Evolutionary conservation across 2,888 invertebrate genomes (phyloP).

Genomic region (Pandemis corylana): DNA sequence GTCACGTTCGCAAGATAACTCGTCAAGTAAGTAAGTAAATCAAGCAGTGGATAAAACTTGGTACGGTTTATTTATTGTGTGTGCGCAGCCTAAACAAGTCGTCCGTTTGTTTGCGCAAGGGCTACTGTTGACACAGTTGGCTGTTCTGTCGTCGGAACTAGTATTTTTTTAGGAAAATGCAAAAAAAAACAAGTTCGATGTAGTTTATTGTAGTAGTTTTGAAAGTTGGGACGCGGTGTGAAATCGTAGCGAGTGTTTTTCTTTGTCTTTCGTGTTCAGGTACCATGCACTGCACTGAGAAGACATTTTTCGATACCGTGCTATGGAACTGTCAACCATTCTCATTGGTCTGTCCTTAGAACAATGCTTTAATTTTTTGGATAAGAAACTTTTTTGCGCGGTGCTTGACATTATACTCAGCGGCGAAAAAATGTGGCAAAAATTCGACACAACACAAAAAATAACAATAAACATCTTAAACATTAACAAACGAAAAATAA

Average conservation of each 20-base stretch:
- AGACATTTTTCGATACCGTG: no score
- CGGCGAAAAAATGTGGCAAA: no score
- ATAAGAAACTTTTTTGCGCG: no score
- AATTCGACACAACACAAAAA: no score
- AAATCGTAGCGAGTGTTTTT: not conserved
- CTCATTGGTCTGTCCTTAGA: no score
- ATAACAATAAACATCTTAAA: no score
- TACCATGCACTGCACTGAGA: no score
- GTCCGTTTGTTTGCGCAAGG: conserved; percentile 49
- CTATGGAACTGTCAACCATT: no score
- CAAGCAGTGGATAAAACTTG: conserved; percentile 22
- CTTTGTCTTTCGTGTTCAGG: not conserved
- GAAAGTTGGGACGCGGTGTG: not conserved
- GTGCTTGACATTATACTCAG: no score
- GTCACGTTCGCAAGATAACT: conserved; percentile 6
- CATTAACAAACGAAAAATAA: no score
- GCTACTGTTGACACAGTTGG: conserved; percentile 57
- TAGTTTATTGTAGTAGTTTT: not conserved
- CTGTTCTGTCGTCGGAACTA: conserved; percentile 32
- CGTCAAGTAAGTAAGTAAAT: conserved; percentile 15
- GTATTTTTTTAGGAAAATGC: conserved; percentile 17
- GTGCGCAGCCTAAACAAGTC: conserved; percentile 57
- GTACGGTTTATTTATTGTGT: conserved; percentile 51
- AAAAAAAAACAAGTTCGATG: conserved; percentile 28
- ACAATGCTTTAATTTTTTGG: no score